Evolutionary conservation across 2,113 vertebrate species (phyloP).

Genomic region (Heteronetta atricapilla): DNA sequence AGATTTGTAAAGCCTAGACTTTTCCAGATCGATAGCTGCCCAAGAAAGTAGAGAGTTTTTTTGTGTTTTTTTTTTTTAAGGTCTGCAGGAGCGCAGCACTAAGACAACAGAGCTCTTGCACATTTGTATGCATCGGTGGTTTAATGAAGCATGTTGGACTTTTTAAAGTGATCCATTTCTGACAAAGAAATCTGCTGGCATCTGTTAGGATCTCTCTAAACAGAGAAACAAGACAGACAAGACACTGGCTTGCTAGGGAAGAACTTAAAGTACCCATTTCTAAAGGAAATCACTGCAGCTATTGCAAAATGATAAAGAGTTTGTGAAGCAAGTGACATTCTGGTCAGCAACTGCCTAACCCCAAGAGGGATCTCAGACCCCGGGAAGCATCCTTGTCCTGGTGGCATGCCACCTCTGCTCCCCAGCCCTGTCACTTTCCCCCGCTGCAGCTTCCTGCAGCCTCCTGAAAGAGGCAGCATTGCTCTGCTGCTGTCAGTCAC

Average conservation of each 20-base stretch:
- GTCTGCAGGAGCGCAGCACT: not conserved
- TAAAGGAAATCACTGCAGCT: not conserved
- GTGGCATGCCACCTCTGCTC: rapidly evolving
- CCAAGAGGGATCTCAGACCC: rapidly evolving
- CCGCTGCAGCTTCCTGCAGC: not conserved
- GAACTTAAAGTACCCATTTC: not conserved
- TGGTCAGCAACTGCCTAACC: not conserved
- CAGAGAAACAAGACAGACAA: not conserved
- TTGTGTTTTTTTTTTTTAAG: not conserved
- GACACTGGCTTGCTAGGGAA: not conserved
- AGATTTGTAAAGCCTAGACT: not conserved
- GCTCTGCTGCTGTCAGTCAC: not conserved
- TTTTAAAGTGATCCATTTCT: not conserved
- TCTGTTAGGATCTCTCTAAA: not conserved
- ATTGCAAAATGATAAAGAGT: not conserved
- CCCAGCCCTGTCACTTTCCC: not conserved
- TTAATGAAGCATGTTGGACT: not conserved
- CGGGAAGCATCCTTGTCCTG: not conserved
- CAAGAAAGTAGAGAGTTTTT: not conserved
- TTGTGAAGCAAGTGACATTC: not conserved
- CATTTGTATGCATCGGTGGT: not conserved
- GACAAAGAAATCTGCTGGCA: not conserved
- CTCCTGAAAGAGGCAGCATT: not conserved
- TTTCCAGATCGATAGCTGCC: not conserved
- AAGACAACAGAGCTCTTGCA: not conserved